Evolutionary conservation across 2,888 invertebrate species (phyloP).

Genomic region (Eupithecia subumbrata): DNA sequence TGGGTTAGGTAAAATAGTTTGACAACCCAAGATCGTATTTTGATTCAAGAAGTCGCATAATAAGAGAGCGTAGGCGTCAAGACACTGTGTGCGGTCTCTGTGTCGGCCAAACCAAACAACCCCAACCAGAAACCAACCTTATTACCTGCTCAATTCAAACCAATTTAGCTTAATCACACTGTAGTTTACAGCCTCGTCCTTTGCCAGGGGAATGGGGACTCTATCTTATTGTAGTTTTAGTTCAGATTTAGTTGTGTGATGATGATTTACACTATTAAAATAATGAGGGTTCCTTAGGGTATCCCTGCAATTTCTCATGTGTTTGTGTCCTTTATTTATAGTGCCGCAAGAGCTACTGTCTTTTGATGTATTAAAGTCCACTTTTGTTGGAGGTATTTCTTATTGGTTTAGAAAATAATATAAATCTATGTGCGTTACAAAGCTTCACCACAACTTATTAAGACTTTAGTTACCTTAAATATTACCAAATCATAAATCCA

Average conservation of each 20-base stretch:
- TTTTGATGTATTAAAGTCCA: constrained; percentile 52
- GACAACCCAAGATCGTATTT: constrained; percentile 34
- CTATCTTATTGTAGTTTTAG: constrained; percentile 43
- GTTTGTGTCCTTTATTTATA: constrained; percentile 77
- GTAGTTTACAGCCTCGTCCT: constrained; percentile 36
- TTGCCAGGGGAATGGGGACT: constrained; percentile 45
- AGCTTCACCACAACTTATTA: not conserved
- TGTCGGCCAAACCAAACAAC: constrained; percentile 56
- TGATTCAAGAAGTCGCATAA: constrained; percentile 62
- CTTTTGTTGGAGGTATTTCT: constrained; percentile 33
- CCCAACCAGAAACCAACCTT: constrained; percentile 34
- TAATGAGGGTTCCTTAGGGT: constrained; percentile 78
- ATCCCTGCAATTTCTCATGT: constrained; percentile 78
- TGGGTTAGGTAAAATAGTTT: constrained; percentile 16
- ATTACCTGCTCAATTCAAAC: constrained; percentile 29
- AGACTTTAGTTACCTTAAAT: not conserved
- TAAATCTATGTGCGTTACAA: not conserved
- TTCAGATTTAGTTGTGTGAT: constrained; percentile 44
- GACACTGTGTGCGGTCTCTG: constrained; percentile 70
- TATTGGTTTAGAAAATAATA: not conserved
- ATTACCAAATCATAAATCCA: not conserved
- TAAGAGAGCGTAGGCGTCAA: constrained; percentile 70
- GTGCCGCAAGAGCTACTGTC: constrained; percentile 71
- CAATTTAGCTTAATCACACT: constrained; percentile 29
- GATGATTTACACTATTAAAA: constrained; percentile 75